Conservation (phyloP, 2,797 vertebrate genomes). For the Fratercula arctica region DNA sequence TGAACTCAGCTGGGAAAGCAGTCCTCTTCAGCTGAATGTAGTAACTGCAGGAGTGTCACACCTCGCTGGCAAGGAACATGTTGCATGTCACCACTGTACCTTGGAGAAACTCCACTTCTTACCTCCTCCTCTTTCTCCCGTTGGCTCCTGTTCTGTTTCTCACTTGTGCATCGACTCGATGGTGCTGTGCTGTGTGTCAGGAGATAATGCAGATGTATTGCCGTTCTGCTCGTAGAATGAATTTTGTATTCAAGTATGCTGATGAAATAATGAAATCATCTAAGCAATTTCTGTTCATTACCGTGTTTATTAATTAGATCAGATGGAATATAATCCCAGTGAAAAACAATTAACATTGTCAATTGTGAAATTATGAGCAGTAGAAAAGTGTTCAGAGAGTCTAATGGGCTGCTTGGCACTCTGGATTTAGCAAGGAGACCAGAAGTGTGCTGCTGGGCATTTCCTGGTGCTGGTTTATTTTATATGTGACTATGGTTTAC, state of each 20-base stretch:
- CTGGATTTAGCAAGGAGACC: conserved; percentile 15
- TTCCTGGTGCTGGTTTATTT: conserved; percentile 38
- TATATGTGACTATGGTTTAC: conserved; percentile 40
- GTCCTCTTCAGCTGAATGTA: conserved; percentile 64
- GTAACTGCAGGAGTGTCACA: conserved; percentile 22
- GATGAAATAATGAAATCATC: conserved; percentile 64
- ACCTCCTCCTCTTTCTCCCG: conserved; percentile 26
- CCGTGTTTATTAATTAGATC: conserved; percentile 62
- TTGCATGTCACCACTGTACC: conserved; percentile 65
- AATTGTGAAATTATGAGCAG: conserved; percentile 45
- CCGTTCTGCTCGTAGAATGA: conserved; percentile 58
- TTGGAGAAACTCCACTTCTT: conserved; percentile 54
- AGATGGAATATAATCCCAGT: conserved; percentile 55
- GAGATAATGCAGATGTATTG: conserved; percentile 64
- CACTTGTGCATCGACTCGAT: conserved; percentile 49
- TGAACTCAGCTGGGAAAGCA: conserved; percentile 61
- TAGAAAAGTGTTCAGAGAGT: conserved; percentile 33
- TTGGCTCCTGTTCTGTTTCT: background rate
- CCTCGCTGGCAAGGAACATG: conserved; percentile 46
- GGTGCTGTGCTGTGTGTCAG: conserved; percentile 75
- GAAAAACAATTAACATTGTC: conserved; percentile 10
- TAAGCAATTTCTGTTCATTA: conserved; percentile 61
- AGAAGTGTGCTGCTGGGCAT: conserved; percentile 47
- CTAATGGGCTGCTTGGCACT: conserved; percentile 17
- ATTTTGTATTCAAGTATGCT: conserved; percentile 66